Evolutionary conservation across 1,140 invertebrate genomes (phyloP).

Genomic region (Platorchestia sp.): DNA sequence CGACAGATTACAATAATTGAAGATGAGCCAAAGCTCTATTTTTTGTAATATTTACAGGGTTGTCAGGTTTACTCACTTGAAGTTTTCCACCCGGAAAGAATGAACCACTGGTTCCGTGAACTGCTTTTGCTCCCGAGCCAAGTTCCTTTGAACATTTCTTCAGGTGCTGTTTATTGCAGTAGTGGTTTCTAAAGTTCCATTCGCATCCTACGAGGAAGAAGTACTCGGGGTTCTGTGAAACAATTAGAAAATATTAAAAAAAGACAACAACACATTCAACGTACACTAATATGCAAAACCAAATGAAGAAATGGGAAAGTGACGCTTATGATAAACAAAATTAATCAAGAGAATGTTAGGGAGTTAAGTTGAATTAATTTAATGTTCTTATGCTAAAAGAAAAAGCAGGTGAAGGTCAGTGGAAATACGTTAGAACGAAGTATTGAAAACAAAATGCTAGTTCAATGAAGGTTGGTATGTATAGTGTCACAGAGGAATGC

Average conservation of each 20-base stretch:
- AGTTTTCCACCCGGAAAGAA: background rate
- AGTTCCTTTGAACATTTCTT: background rate
- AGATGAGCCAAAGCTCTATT: too few relatives aligned
- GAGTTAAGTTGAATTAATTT: background rate
- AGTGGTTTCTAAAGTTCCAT: background rate
- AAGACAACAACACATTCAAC: too few relatives aligned
- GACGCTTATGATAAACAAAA: background rate
- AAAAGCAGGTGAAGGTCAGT: background rate
- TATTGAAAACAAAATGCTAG: background rate
- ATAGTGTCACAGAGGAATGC: background rate
- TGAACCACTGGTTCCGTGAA: background rate
- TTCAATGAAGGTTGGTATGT: background rate
- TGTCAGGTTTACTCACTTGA: background rate
- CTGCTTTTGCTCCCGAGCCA: background rate
- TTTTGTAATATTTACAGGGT: too few relatives aligned
- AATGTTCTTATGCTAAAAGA: too few relatives aligned
- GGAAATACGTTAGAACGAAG: background rate
- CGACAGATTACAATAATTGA: too few relatives aligned
- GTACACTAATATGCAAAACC: too few relatives aligned
- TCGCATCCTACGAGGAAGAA: background rate
- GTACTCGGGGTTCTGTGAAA: background rate
- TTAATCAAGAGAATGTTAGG: background rate
- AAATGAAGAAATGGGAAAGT: background rate
- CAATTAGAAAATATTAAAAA: background rate
- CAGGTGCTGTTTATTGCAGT: background rate